A percentile compares a stretch with the other conserved stretches of the same genome.
phyloP scores from a whole-genome alignment of 2,888 invertebrate species.

The Lasioglossum pauxillum region DNA sequence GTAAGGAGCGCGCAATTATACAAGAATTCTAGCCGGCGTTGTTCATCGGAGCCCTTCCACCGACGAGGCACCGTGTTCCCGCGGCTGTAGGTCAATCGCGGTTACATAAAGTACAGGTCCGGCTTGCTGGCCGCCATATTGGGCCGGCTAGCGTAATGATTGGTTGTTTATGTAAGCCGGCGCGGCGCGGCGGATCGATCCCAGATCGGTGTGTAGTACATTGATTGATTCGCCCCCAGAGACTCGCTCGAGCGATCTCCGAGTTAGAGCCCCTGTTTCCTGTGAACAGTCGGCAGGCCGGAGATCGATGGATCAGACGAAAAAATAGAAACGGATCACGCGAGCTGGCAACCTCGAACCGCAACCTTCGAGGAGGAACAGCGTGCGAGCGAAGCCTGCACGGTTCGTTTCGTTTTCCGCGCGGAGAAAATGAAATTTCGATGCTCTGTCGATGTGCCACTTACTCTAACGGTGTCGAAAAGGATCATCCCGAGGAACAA shows the following conservation, averaged over 20 bases:
- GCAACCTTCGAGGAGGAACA: neutral
- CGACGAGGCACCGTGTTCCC: neutral
- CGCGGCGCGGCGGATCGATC: neutral
- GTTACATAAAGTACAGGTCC: slow-evolving; percentile 63
- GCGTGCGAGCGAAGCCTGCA: neutral
- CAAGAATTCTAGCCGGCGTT: slow-evolving; percentile 27
- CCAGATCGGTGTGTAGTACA: neutral
- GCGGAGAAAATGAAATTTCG: neutral
- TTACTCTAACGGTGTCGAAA: slow-evolving; percentile 23
- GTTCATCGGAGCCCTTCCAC: slow-evolving; percentile 37
- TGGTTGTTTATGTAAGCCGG: slow-evolving; percentile 43
- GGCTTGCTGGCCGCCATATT: slow-evolving; percentile 25
- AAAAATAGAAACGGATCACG: neutral
- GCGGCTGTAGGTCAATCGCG: slow-evolving; percentile 39
- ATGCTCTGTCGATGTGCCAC: neutral
- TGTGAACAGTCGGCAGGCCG: neutral
- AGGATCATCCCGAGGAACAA: slow-evolving; percentile 26
- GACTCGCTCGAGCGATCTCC: neutral
- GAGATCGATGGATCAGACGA: neutral
- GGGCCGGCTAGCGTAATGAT: slow-evolving; percentile 10
- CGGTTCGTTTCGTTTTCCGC: neutral
- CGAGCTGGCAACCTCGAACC: neutral
- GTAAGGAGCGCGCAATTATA: slow-evolving; percentile 30
- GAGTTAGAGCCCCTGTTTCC: neutral
- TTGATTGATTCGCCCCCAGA: neutral